Evolutionary conservation across 2,888 invertebrate species (phyloP).

Genomic region (Ischnura elegans): DNA sequence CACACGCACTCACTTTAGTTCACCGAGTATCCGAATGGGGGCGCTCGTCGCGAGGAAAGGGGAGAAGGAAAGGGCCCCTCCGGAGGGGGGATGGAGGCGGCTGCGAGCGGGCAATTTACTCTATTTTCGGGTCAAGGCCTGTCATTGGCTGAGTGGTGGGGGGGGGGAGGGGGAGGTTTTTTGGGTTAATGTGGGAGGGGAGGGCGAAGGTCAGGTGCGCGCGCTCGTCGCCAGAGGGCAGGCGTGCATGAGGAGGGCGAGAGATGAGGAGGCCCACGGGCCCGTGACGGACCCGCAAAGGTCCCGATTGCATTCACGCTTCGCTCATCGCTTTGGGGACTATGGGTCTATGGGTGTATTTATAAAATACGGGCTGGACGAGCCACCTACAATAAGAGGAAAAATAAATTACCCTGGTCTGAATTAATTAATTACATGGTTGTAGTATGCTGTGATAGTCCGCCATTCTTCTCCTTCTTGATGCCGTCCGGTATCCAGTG

Average conservation of each 20-base stretch:
- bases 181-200: slow-evolving; percentile 29
- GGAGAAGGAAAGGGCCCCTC: neutral
- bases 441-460: no score
- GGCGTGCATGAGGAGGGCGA: neutral
- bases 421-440: no score
- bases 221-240: neutral
- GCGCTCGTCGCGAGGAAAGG: neutral
- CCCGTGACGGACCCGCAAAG: neutral
- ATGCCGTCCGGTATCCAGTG: no score
- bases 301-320: no score
- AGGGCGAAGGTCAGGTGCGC: neutral
- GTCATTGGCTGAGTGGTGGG: neutral
- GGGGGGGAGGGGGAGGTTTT: neutral
- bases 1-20: no score
- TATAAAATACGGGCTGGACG: no score
- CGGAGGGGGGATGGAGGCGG: neutral
- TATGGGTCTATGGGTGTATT: no score
- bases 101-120: slow-evolving; percentile 3
- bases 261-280: neutral
- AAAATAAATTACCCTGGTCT: no score
- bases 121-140: slow-evolving; percentile 35
- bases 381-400: no score
- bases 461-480: no score
- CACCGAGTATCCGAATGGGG: neutral
- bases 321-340: no score